These are phyloP conservation scores for Narcine bancroftii DNA, from an alignment of 2,113 vertebrate genomes.

Conservation along the genomic window DNA sequence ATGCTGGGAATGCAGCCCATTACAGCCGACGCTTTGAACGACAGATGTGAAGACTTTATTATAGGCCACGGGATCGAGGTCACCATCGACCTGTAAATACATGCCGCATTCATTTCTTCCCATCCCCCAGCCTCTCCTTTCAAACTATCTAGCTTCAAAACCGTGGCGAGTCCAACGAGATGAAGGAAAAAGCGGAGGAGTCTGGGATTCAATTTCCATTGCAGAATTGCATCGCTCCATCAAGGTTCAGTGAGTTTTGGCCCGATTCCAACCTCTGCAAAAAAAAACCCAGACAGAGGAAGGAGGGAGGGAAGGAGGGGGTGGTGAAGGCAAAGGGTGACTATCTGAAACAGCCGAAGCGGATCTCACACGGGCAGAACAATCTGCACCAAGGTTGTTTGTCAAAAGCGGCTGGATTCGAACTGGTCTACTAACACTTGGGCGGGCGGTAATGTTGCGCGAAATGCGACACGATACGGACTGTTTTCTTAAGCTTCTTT, in stretches of 20 bases:
- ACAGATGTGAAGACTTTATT: conserved; percentile 3
- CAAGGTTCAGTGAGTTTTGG: conserved; percentile 8
- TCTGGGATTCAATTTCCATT: neutral
- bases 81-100: neutral
- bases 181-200: neutral
- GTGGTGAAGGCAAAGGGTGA: neutral
- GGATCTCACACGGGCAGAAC: neutral
- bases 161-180: neutral
- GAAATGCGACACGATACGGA: neutral
- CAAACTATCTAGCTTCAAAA: neutral
- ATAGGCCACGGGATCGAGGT: neutral
- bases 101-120: neutral
- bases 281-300: neutral
- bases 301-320: neutral
- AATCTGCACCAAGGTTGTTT: conserved; percentile 3
- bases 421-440: neutral
- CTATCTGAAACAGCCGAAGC: neutral
- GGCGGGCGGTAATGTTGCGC: neutral
- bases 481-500: neutral
- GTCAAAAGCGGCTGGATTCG: neutral
- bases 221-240: neutral
- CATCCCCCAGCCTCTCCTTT: neutral
- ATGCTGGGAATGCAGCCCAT: neutral
- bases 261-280: neutral
- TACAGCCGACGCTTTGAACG: neutral